Conservation (phyloP, 2,888 invertebrate genomes). For the Antitype chi region DNA sequence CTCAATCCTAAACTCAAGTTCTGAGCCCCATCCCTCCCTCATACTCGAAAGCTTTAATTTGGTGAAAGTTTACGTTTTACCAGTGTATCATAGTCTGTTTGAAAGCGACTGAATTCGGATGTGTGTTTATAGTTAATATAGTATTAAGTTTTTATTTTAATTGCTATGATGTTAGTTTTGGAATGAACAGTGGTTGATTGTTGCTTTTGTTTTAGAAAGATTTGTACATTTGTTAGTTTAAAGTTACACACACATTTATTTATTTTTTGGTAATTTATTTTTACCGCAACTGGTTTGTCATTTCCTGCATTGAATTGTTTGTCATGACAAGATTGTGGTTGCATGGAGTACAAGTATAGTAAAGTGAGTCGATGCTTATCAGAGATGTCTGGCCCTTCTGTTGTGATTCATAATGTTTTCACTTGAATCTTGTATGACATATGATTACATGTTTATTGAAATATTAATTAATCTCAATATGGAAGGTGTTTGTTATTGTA, state of each 20-base stretch:
- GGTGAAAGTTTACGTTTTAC: conserved; percentile 74
- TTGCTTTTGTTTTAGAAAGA: conserved; percentile 87
- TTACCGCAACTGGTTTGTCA: conserved; percentile 61
- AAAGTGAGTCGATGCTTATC: conserved; percentile 59
- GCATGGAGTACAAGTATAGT: conserved; percentile 34
- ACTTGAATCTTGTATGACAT: conserved; percentile 51
- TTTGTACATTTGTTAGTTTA: conserved; percentile 81
- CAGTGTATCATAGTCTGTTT: conserved; percentile 67
- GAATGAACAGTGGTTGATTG: conserved; percentile 74
- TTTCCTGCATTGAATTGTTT: conserved; percentile 46
- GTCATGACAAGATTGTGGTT: conserved; percentile 34
- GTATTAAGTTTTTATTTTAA: conserved; percentile 84
- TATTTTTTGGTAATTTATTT: conserved; percentile 72
- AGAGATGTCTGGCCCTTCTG: conserved; percentile 41
- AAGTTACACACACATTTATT: conserved; percentile 64
- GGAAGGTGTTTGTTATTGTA: conserved; percentile 55
- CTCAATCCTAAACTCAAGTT: conserved; percentile 94
- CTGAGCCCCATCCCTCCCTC: conserved; percentile 78
- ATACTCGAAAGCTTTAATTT: conserved; percentile 86
- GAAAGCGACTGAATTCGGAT: conserved; percentile 69
- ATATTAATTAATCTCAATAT: conserved; percentile 59
- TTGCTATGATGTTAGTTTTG: conserved; percentile 69
- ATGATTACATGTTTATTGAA: conserved; percentile 50
- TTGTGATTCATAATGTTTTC: conserved; percentile 49
- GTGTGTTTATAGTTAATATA: conserved; percentile 76